Base-by-base conservation (phyloP, 2,888 invertebrate genomes). In the Stenichneumon culpator region DNA sequence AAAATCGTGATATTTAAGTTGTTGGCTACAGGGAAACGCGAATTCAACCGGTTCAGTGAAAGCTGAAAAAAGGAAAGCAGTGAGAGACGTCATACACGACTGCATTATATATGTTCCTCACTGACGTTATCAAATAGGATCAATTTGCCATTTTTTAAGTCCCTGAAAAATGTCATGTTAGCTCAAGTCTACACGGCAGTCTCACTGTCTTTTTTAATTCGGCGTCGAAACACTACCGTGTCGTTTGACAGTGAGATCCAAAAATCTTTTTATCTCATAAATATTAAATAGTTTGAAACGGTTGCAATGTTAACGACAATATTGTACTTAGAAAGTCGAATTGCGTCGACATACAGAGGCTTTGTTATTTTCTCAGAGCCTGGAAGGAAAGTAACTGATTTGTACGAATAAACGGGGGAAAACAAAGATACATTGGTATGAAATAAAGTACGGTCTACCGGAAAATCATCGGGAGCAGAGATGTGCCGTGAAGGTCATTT, bases 1-100 rank as follows among this genome's bases (percentile, higher is more conserved):
- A 50, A 54, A 75, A 63, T 75, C 65, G 69, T 69, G 44, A 54
- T 79, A 79, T 74, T 72, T 19, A 28, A 72, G 36, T 22, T 25
- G 60, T 1, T 63, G 63, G 19, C 39, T 60, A 57, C n/a, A 25
- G 47, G 54, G 39, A 80, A 60, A 84, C 28, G 72, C 22, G 39
- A 44, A 84, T 68, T 54, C 65, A 83, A 75, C 69, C 68, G 63
- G n/a, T 47, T 32, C 36, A 52, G 28, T 39, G 11, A 14, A 57
- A 69, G 19, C 25, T 14, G 57, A 11, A 28, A 28, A 0, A 36
- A 54, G 60, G 28, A 39, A 69, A 69, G 57, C 22, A 54, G 16
- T 1, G 32, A 57, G 57, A 9, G 1, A 25, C 11, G 2, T 11
- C 19, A 57, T 22, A 22, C 9, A 25, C 22, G 22, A 25, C 22